Base-by-base conservation (phyloP, 2,888 invertebrate genomes). In the Drosophila anomelani region DNA sequence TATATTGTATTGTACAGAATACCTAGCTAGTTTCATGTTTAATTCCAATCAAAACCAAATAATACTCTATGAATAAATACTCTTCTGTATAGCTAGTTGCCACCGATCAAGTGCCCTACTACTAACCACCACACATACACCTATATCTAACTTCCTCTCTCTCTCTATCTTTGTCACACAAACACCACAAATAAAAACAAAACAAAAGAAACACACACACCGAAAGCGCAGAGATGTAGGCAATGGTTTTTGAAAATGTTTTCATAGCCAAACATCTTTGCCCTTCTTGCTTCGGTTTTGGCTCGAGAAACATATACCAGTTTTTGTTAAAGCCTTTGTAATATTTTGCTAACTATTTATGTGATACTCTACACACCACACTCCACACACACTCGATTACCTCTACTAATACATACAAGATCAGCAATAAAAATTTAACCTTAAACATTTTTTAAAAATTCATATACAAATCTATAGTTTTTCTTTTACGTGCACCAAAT, bases 321-420 rank as follows among this genome's bases (percentile, higher is more conserved):
- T 43, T 75, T 74, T 74, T 46, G 29, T 75, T 81, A 86, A 75
- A 76, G 41, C 81, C 68, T 84, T 86, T 84, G 75, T 81, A 86
- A 81, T 84, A 81, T 84, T 84, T 84, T 86, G 83, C 83, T 68
- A 84, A 78, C 75, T 70, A 69, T 81, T 81, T 81, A 66, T 82
- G 70, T 77, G 58, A 68, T 26, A 32, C 47, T 26, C 49, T 10
- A 59, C 36, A 61, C 43, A 69, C 23, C 32, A 57, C 20, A n/a
- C 17, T 20, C 41, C 17, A 67, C 26, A 55, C 59, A 60, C 43
- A 55, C n/a, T 32, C 54, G 29, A 20, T 15, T 17, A 20, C 44
- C 23, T 46, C 23, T 36, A 39, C 64, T 47, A 46, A 38, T 41
- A 63, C 46, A 53, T 55, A 66, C 62, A 41, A 51, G n/a, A 5